A percentile compares a stretch with the other conserved stretches of the same genome.
Conservation (phyloP, 2,797 vertebrate species). For the Lepidocolaptes lacrymiger region DNA sequence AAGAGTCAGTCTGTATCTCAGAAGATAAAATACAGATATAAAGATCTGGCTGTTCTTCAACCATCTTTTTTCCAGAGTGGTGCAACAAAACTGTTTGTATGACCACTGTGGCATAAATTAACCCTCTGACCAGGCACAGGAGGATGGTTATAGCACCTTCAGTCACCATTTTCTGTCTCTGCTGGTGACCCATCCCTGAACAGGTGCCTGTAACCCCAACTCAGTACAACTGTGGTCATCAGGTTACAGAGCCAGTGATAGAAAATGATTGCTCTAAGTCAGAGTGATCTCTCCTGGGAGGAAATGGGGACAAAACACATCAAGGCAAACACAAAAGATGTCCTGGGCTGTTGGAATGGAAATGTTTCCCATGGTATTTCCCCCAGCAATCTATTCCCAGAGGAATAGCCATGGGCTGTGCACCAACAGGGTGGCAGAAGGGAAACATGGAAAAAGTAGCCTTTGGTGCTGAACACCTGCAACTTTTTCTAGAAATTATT, state of each 20-base stretch:
- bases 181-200: neutral
- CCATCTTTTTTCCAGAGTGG: neutral
- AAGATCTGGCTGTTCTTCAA: neutral
- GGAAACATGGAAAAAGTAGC: neutral
- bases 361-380: neutral
- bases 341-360: neutral
- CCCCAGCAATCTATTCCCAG: neutral
- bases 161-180: neutral
- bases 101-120: neutral
- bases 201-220: neutral
- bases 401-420: neutral
- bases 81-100: neutral
- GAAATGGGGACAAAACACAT: neutral
- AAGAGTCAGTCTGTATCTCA: neutral
- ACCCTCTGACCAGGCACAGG: neutral
- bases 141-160: neutral
- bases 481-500: neutral
- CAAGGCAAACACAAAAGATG: neutral
- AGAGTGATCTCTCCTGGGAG: neutral
- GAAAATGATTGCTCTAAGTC: neutral
- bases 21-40: neutral
- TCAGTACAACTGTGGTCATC: neutral
- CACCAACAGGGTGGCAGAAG: accelerated
- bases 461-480: neutral
- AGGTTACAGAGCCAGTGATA: neutral